Evolutionary conservation across 2,113 vertebrate species (phyloP).

Genomic region (Trochalopteron elliotii): DNA sequence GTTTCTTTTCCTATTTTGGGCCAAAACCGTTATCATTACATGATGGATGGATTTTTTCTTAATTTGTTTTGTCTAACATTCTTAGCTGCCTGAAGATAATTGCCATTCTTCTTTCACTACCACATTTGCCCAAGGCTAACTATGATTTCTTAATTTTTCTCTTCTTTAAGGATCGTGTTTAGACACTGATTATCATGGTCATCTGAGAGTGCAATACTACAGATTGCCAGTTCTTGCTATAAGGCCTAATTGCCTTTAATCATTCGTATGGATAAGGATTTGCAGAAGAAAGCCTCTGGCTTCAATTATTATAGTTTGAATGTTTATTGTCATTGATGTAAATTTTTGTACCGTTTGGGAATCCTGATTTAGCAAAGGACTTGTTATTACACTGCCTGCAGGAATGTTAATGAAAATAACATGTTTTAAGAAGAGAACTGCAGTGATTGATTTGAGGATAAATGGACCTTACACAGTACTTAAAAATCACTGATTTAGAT

Average conservation of each 20-base stretch:
- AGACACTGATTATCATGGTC: not conserved
- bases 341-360: not conserved
- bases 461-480: not conserved
- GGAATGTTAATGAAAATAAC: slow-evolving; percentile 1
- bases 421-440: not conserved
- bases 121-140: not conserved
- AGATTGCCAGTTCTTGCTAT: not conserved
- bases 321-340: not conserved
- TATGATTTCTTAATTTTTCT: not conserved
- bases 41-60: not conserved
- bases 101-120: not conserved
- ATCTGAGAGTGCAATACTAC: not conserved
- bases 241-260: not conserved
- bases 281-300: not conserved
- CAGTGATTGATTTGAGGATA: not conserved
- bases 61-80: not conserved
- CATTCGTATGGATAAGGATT: not conserved
- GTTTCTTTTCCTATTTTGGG: not conserved
- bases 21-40: not conserved
- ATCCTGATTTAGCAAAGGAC: not conserved
- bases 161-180: not conserved
- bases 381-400: not conserved
- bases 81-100: not conserved
- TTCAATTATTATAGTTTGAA: not conserved
- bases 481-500: not conserved